phyloP scores from a whole-genome alignment of 2,797 vertebrate species.

The Euphonia xanthogaster region DNA sequence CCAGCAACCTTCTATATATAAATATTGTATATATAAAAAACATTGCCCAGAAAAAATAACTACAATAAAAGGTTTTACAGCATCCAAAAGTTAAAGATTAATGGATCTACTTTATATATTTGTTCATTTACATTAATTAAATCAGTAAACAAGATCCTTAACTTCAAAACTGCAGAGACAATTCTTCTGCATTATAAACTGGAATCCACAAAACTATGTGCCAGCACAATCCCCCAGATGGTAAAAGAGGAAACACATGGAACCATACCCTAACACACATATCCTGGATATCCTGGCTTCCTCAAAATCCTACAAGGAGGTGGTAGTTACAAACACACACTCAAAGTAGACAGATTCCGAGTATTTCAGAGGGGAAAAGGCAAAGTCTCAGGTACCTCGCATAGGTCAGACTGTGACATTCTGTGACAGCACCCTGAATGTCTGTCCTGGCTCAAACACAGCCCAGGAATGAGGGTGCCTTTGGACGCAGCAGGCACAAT shows the following conservation, averaged over 20 bases:
- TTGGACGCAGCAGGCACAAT: rapidly evolving
- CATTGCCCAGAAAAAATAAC: background rate
- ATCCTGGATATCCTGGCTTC: background rate
- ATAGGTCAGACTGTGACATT: background rate
- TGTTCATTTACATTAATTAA: background rate
- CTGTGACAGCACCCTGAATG: background rate
- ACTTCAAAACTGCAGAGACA: background rate
- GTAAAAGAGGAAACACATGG: background rate
- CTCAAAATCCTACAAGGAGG: background rate
- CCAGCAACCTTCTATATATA: background rate
- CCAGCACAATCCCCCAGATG: background rate
- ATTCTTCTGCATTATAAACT: background rate
- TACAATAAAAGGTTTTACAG: background rate
- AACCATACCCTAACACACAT: background rate
- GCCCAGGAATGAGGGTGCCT: background rate
- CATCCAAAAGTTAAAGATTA: background rate
- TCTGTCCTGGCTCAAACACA: background rate
- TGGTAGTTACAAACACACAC: background rate
- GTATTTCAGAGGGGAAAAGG: background rate
- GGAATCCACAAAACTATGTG: background rate
- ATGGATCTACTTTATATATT: background rate
- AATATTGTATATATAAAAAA: background rate
- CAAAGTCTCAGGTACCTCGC: background rate
- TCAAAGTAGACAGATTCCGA: background rate
- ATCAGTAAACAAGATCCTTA: background rate